Evolutionary conservation across 2,113 vertebrate genomes (phyloP).

Genomic region (Gnathonemus echidnorhynchus): DNA sequence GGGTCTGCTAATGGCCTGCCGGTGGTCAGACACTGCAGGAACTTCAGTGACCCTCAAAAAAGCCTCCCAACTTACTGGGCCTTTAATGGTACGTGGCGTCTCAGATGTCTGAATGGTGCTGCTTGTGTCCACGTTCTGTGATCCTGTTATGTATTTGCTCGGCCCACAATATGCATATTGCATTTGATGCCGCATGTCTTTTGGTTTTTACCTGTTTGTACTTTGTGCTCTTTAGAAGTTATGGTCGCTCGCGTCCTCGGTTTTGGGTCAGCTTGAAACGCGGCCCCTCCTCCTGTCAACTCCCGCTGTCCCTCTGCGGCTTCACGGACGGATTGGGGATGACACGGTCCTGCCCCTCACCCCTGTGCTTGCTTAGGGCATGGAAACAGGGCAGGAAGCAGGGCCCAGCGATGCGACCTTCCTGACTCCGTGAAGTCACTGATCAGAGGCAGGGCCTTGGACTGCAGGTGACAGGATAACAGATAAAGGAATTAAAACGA

Average conservation of each 20-base stretch:
- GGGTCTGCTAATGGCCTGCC: background rate
- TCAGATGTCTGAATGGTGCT: background rate
- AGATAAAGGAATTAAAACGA: conserved; percentile 33
- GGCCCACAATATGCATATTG: background rate
- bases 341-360: too few species aligned
- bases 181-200: background rate
- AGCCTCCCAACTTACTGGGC: background rate
- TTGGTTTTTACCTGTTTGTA: background rate
- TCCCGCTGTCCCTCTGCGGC: background rate
- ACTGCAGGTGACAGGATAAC: conserved; percentile 23
- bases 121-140: background rate
- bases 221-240: background rate
- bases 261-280: background rate
- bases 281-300: background rate
- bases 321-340: background rate
- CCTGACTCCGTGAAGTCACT: background rate
- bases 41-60: background rate
- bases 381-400: background rate
- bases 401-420: background rate
- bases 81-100: background rate
- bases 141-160: background rate
- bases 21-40: background rate
- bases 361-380: background rate
- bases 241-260: background rate
- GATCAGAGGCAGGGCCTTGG: background rate